Evolutionary conservation across 2,888 invertebrate genomes (phyloP), one percentile per base, ranked within the genome.

Genomic region (Melanostoma mellinum): DNA sequence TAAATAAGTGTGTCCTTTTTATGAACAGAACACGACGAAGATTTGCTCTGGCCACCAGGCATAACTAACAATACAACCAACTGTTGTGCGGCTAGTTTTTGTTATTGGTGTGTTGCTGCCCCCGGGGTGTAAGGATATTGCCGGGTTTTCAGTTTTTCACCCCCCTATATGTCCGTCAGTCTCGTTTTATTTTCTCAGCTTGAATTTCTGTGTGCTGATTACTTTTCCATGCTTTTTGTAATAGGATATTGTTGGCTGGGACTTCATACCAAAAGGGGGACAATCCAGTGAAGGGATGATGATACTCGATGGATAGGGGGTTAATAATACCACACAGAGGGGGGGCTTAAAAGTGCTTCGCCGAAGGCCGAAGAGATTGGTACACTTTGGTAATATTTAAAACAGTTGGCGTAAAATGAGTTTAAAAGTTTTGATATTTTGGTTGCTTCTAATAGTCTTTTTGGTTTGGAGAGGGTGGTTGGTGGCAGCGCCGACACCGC

Each of bases 41-140:
- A 60, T 30, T 3, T 38, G 40, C n/a, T 32, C 48, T 50, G 10
- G 20, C 2, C 52, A 52, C 65, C 53, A 40, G 58, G 46, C 80
- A 69, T 63, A 60, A 52, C 74, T 58, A 71, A 79, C 84, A 79
- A 71, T 61, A 84, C 78, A 84, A 84, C 84, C 84, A 84, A 84
- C 84, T 84, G 84, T 84, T 84, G 84, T 75, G 73, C 79, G 84
- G 79, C 84, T 79, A 84, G 74, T 79, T 84, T 71, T 79, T 82
- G 61, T 78, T 82, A 65, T 82, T 73, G 69, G 76, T 72, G 67
- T 81, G 50, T 76, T 81, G 72, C 77, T 55, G 72, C 77, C 61
- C 78, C 65, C 73, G 60, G 78, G 78, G 58, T 69, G 36, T 74
- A 65, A 78, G 78, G 78, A 82, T 73, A 72, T 68, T 76, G 74